Evolutionary conservation across 2,797 vertebrate species (phyloP).

Genomic region (Numenius phaeopus): DNA sequence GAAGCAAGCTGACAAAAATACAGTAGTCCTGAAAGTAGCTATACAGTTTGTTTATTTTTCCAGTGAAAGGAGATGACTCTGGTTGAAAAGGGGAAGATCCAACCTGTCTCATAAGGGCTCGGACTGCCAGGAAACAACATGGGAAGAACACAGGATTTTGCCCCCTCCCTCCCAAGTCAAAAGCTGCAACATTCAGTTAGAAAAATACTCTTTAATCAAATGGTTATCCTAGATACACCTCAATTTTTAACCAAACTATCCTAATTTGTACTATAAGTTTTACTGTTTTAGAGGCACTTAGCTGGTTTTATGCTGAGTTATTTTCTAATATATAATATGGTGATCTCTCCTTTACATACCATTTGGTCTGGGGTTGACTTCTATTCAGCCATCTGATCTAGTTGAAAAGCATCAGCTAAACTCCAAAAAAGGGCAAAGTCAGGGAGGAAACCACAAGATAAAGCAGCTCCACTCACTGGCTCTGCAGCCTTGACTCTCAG

Average conservation of each 20-base stretch:
- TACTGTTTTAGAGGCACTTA: background rate
- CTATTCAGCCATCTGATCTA: background rate
- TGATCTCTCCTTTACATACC: background rate
- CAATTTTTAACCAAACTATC: background rate
- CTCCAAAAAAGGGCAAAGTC: background rate
- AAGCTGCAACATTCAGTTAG: background rate
- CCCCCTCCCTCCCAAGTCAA: rapidly evolving
- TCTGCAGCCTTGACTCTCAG: background rate
- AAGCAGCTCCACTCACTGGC: background rate
- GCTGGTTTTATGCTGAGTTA: background rate
- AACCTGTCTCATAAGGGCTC: background rate
- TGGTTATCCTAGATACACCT: background rate
- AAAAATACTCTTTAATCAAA: background rate
- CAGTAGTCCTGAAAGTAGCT: background rate
- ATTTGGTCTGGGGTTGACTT: background rate
- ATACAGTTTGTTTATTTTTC: background rate
- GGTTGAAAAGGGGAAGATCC: background rate
- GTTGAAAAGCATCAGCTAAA: background rate
- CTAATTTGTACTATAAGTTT: background rate
- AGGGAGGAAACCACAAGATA: background rate
- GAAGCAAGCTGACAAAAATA: background rate
- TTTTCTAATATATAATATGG: background rate
- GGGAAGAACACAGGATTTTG: background rate
- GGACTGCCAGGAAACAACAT: background rate
- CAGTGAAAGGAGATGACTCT: background rate